These are phyloP conservation scores for Macrostomum lignano DNA, from an alignment of 1,140 invertebrate genomes.

Conservation along the genomic window DNA sequence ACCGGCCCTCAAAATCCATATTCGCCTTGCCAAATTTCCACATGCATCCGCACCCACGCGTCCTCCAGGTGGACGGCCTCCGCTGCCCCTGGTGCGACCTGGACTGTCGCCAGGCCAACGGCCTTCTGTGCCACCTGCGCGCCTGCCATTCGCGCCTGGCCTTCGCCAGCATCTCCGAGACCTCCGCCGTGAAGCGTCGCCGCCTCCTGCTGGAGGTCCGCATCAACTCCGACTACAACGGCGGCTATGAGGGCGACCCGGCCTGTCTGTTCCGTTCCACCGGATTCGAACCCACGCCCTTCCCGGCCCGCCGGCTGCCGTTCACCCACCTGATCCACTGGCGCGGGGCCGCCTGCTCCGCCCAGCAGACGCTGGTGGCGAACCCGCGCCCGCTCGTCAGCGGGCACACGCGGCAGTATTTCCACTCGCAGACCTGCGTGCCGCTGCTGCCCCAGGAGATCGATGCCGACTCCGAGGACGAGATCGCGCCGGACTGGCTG, in stretches of 20 bases:
- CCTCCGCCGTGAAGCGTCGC: too few species aligned
- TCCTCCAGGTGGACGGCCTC: conserved; percentile 56
- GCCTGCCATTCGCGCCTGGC: too few species aligned
- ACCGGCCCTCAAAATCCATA: too few species aligned
- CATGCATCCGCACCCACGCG: too few species aligned
- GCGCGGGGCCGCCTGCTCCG: not conserved
- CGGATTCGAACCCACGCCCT: too few species aligned
- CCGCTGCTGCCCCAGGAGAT: conserved; percentile 74
- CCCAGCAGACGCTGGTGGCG: too few species aligned
- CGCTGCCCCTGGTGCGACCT: conserved; percentile 77
- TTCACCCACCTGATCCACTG: conserved; percentile 5
- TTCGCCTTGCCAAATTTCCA: too few species aligned
- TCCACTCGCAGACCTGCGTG: conserved; percentile 64
- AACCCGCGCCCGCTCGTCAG: conserved; percentile 5
- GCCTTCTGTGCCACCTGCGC: conserved; percentile 65
- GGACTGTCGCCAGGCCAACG: conserved; percentile 55
- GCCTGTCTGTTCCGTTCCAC: too few species aligned
- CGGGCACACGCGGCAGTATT: conserved; percentile 36
- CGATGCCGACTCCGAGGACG: conserved; percentile 66
- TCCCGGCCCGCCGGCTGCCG: not conserved
- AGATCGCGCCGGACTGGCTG: conserved; percentile 72
- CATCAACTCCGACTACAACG: too few species aligned
- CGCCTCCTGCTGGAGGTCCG: too few species aligned
- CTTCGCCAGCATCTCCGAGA: too few species aligned
- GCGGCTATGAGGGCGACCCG: too few species aligned